Evolutionary conservation across 92 coral and sea anemone genomes (phyloP), one percentile per base, ranked within the genome.

Genomic region (Porites lobata): DNA sequence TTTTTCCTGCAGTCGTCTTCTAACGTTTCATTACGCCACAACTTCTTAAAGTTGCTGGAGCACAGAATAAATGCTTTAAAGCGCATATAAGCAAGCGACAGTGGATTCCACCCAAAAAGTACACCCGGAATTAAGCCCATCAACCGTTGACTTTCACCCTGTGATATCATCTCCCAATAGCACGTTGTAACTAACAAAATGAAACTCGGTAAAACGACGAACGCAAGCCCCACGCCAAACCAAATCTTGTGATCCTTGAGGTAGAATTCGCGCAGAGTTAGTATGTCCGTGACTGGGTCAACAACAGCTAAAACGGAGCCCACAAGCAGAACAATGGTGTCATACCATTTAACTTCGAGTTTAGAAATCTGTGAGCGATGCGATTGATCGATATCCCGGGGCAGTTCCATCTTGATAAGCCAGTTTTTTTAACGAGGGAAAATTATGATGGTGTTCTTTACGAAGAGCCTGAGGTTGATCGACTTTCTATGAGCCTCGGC

Each of bases 251-350:
- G 86, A 54, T 54, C 71, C 18, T 18, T n/a, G 22, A 17, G 70
- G 86, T 81, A 81, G 65, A 67, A 81, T 67, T 50, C 86, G 1
- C 7, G 3, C 50, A 81, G 77, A 29, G 86, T n/a, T 3, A 81
- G 66, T 63, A 71, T 50, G 47, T 82, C 86, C 59, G 86, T 71
- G 58, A 82, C 38, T 2, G 86, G 70, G 52, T 82, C 86, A 38
- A 32, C 87, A 58, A 58, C 22, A 76, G 78, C 14, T 57, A 82
- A 69, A 70, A 57, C 29, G 19, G 22, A 3, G 53, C 79, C 87
- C 6, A 72, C 19, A 17, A 82, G 87, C n/a, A 70, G 70, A 5
- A 57, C 1, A 51, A 82, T 29, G 0, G 87, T 57, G 64, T 12
- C 3, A 9, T 82, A 56, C 87, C 87, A 82, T 29, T 71, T 72